These are phyloP conservation scores for Chrysochloris asiatica DNA, from an alignment of 2,113 vertebrate species.

Conservation along the genomic window DNA sequence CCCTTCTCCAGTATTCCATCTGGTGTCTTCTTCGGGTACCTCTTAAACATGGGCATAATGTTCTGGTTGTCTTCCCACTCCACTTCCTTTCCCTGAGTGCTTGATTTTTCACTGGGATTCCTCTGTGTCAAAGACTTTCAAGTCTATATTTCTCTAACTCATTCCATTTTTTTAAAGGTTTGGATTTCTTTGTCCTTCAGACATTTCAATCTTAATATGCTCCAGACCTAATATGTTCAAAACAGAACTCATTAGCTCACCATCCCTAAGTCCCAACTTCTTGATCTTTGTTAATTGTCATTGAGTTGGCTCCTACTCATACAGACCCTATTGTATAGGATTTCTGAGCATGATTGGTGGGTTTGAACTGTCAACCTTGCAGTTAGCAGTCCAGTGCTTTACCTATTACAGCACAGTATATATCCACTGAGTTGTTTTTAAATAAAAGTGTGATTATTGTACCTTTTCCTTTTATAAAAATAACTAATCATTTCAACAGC, in stretches of 20 bases:
- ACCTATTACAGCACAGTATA: too few species aligned
- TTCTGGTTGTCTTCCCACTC: not conserved
- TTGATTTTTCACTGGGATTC: not conserved
- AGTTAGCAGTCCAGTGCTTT: too few species aligned
- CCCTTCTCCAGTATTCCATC: too few species aligned
- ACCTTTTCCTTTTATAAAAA: not conserved
- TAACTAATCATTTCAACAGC: not conserved
- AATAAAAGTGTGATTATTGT: not conserved
- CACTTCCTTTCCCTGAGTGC: not conserved
- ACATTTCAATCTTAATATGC: not conserved
- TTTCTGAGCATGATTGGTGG: too few species aligned
- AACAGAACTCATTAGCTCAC: not conserved
- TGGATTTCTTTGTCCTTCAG: not conserved
- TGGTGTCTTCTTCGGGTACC: not conserved
- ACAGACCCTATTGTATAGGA: not conserved
- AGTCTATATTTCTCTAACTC: not conserved
- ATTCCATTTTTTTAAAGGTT: not conserved
- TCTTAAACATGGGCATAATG: accelerated
- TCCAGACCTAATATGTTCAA: not conserved
- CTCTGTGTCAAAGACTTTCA: not conserved
- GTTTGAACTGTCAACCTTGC: too few species aligned
- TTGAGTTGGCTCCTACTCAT: not conserved
- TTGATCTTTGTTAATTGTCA: not conserved
- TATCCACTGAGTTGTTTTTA: not conserved
- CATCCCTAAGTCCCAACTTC: not conserved